Conservation (phyloP, 2,113 vertebrate species). For the Campylorhamphus procurvoides region DNA sequence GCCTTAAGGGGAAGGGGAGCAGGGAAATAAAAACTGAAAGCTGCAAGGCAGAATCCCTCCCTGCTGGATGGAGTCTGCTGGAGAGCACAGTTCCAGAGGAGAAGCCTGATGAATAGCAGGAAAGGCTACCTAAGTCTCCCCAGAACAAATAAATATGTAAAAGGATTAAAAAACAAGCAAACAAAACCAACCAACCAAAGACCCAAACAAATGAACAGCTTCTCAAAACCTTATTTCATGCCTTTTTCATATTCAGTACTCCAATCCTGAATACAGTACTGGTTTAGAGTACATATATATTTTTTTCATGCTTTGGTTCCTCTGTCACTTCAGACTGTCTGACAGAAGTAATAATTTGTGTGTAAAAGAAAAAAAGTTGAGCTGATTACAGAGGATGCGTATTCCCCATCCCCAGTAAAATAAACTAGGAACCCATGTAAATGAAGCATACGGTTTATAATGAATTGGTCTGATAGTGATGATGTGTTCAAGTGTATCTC, state of each 20-base stretch:
- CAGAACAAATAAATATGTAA: background rate
- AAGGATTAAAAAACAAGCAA: background rate
- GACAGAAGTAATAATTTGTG: background rate
- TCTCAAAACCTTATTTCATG: background rate
- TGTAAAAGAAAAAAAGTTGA: constrained; percentile 1
- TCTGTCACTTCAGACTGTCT: background rate
- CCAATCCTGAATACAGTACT: background rate
- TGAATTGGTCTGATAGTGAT: constrained; percentile 43
- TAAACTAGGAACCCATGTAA: constrained; percentile 48
- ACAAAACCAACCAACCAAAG: background rate
- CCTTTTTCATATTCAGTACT: background rate
- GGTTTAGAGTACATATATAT: background rate
- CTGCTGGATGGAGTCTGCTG: background rate
- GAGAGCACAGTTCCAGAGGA: background rate
- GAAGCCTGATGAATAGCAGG: background rate
- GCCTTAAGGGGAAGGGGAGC: background rate
- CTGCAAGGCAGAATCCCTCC: background rate
- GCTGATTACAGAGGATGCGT: background rate
- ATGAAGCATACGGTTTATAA: constrained; percentile 65
- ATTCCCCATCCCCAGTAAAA: constrained; percentile 22
- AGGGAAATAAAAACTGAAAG: background rate
- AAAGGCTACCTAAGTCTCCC: background rate
- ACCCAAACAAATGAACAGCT: background rate
- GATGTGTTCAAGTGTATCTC: constrained; percentile 61
- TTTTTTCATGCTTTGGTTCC: background rate